Base-by-base conservation (phyloP, 1,140 invertebrate genomes). In the Spodoptera litura region DNA sequence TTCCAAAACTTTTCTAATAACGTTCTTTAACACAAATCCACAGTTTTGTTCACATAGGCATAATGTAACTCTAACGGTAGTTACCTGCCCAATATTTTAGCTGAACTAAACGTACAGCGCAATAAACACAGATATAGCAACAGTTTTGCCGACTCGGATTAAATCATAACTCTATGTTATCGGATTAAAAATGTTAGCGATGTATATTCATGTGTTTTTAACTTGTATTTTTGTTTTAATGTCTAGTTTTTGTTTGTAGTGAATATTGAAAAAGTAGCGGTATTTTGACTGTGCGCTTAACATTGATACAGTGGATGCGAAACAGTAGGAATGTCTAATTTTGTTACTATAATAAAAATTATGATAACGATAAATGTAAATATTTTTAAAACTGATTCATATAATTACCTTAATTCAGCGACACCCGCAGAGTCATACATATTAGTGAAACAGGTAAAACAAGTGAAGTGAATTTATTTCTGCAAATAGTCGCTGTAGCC, bases 181-280 rank as follows among this genome's bases (percentile, higher is more conserved):
- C 62, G 62, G 62, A 66, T 66, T 66, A 49, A 51, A 20, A 66
- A 66, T 66, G 62, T 66, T 49, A 66, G 38, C 62, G 38, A 66
- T 66, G 62, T 49, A 66, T 66, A 25, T 66, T 66, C 62, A 49
- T 66, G 62, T 49, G 38, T 66, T 66, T 61, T 64, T 15, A 10
- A 9, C n/a, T 59, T 8, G 27, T 20, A 56, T 61, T 59, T 64
- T 66, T 5, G 38, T 49, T 66, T 11, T 20, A 49, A 66, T 49
- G 4, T 44, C 10, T 15, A 38, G 56, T 27, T 44, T 44, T 20
- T 20, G 13, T n/a, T 13, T 38, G 61, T 31, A 38, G 56, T 10
- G 35, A 4, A 1, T 10, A 5, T n/a, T 2, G 20, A 31, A 31
- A 5, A 31, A 49, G 15, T 12, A 15, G 9, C 1, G 10, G 15